Conservation (phyloP, 2,888 invertebrate species). For the Conus canariensis region DNA sequence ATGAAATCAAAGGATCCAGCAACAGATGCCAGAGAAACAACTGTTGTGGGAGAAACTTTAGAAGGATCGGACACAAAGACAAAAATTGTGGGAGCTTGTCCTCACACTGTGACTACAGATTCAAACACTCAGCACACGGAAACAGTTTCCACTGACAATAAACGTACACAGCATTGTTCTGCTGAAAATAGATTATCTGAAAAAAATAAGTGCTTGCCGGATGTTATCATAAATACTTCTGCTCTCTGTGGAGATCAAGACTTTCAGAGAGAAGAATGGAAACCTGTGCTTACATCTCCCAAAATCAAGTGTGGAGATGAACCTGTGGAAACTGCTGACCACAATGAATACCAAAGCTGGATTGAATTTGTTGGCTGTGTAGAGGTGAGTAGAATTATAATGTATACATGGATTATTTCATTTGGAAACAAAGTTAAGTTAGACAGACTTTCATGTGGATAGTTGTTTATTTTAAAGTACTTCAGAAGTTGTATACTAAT, state of each 20-base stretch:
- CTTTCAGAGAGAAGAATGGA: background rate
- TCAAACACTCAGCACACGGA: background rate
- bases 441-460: too few relatives aligned
- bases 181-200: too few relatives aligned
- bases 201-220: background rate
- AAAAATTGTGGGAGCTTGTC: background rate
- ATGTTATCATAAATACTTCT: background rate
- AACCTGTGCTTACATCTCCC: background rate
- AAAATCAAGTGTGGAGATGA: background rate
- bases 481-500: too few relatives aligned
- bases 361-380: slow-evolving; percentile 25
- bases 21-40: background rate
- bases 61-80: background rate
- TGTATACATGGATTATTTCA: too few relatives aligned
- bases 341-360: background rate
- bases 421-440: too few relatives aligned
- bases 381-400: slow-evolving; percentile 11
- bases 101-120: background rate
- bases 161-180: too few relatives aligned
- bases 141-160: background rate
- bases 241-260: background rate
- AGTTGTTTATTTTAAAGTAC: too few relatives aligned
- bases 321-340: background rate
- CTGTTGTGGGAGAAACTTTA: background rate
- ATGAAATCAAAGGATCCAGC: background rate